Conservation (phyloP, 2,113 vertebrate genomes). For the Crotophaga sulcirostris region DNA sequence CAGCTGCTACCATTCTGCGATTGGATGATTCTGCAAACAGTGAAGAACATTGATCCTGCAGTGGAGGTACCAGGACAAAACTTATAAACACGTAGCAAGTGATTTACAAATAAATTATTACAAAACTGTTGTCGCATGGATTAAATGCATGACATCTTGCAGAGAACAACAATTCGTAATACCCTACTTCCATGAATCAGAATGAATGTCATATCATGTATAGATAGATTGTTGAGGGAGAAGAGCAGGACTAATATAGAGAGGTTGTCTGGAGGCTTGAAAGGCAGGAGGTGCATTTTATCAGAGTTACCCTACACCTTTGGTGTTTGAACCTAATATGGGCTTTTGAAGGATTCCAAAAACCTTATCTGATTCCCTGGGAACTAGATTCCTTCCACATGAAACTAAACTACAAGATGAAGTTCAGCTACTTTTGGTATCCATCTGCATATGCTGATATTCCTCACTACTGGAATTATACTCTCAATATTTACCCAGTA, state of each 20-base stretch:
- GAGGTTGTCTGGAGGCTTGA: background rate
- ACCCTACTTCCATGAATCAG: background rate
- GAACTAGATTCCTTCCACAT: background rate
- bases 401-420: background rate
- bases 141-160: background rate
- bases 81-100: background rate
- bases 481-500: background rate
- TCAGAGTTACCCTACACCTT: background rate
- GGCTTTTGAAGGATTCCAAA: background rate
- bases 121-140: background rate
- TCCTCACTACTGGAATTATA: background rate
- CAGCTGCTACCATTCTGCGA: too few relatives aligned
- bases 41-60: background rate
- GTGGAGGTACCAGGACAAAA: background rate
- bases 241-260: background rate
- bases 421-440: background rate
- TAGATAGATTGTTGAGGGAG: background rate
- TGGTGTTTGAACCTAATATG: background rate
- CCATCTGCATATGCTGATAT: background rate
- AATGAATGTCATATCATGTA: background rate
- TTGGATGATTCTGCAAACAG: too few relatives aligned
- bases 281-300: background rate
- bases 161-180: background rate
- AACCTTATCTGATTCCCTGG: background rate
- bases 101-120: background rate